These are phyloP conservation scores for Atherinosoma microstoma DNA, from an alignment of 2,797 vertebrate species.

Conservation along the genomic window DNA sequence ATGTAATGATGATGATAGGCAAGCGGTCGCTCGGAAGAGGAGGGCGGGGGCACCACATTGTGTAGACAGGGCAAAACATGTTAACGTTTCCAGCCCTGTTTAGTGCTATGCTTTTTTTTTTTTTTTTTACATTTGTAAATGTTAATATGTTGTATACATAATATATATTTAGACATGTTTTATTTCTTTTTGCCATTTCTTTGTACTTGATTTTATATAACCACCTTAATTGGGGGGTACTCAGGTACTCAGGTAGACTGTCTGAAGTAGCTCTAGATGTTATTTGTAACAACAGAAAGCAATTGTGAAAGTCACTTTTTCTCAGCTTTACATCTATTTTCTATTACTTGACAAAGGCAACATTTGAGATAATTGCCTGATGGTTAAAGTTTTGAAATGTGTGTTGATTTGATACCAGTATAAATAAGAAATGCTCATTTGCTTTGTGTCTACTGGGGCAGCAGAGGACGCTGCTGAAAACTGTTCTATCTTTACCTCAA, in stretches of 20 bases:
- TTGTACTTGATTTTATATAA: not conserved
- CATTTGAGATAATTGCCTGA: constrained; percentile 23
- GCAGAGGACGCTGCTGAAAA: constrained; percentile 32
- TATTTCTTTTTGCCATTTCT: not conserved
- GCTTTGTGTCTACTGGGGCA: constrained; percentile 3
- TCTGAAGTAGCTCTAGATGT: not conserved
- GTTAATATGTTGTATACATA: not conserved
- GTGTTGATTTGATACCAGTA: constrained; percentile 37
- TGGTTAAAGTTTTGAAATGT: constrained; percentile 11
- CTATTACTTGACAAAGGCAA: constrained; percentile 2
- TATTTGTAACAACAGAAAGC: not conserved
- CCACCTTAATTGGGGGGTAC: not conserved
- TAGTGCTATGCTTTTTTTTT: not conserved
- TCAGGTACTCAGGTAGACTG: not conserved
- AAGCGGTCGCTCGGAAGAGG: constrained; percentile 32
- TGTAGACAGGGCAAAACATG: not conserved
- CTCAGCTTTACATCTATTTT: constrained; percentile 29
- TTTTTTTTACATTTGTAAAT: not conserved
- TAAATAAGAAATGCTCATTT: constrained; percentile 10
- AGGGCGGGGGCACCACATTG: constrained; percentile 26
- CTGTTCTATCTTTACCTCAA: constrained; percentile 42
- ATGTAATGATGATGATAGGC: constrained; percentile 35
- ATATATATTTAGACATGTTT: not conserved
- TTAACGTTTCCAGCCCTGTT: not conserved
- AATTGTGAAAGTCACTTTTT: constrained; percentile 4